A percentile compares a stretch with the other conserved stretches of the same genome.
phyloP scores from a whole-genome alignment of 1,140 invertebrate species.

The Elymnias hypermnestra region DNA sequence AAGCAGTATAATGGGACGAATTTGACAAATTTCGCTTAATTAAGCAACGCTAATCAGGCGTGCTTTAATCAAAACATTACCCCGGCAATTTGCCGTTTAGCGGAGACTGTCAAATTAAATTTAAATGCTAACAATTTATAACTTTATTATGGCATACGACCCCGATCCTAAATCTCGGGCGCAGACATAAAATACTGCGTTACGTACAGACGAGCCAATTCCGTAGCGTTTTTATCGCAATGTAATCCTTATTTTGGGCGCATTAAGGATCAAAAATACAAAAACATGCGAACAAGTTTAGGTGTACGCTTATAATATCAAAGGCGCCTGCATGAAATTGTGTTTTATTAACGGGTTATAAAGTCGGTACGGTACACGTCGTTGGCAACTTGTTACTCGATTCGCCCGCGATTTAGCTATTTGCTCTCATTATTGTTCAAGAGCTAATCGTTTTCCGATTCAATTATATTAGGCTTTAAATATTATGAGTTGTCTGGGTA shows the following conservation, averaged over 20 bases:
- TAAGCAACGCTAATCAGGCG: slow-evolving; percentile 37
- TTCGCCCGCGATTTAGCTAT: slow-evolving; percentile 47
- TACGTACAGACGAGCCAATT: slow-evolving; percentile 20
- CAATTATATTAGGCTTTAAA: too few relatives aligned
- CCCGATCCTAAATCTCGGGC: slow-evolving; percentile 55
- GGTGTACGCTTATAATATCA: slow-evolving; percentile 42
- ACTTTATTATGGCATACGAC: slow-evolving; percentile 67
- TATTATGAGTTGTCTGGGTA: too few relatives aligned
- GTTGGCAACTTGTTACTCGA: slow-evolving; percentile 64
- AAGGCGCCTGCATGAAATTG: slow-evolving; percentile 62
- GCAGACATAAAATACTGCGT: slow-evolving; percentile 63
- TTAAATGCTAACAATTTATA: slow-evolving; percentile 71
- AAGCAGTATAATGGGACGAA: slow-evolving; percentile 9
- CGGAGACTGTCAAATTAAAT: slow-evolving; percentile 68
- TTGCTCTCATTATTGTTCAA: slow-evolving; percentile 50
- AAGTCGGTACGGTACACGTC: slow-evolving; percentile 62
- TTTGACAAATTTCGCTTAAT: slow-evolving; percentile 26
- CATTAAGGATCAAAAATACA: slow-evolving; percentile 11
- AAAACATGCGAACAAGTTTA: slow-evolving; percentile 4
- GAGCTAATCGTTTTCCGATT: slow-evolving; percentile 63
- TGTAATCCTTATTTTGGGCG: slow-evolving; percentile 11
- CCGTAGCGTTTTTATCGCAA: slow-evolving; percentile 2
- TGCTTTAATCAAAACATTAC: slow-evolving; percentile 63
- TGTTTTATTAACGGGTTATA: slow-evolving; percentile 73
- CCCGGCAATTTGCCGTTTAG: slow-evolving; percentile 51